Evolutionary conservation across 35 echinoderm and acorn worm genomes (phyloP), one percentile per base, ranked within the genome.

Genomic region (Stichopus chloronotus): DNA sequence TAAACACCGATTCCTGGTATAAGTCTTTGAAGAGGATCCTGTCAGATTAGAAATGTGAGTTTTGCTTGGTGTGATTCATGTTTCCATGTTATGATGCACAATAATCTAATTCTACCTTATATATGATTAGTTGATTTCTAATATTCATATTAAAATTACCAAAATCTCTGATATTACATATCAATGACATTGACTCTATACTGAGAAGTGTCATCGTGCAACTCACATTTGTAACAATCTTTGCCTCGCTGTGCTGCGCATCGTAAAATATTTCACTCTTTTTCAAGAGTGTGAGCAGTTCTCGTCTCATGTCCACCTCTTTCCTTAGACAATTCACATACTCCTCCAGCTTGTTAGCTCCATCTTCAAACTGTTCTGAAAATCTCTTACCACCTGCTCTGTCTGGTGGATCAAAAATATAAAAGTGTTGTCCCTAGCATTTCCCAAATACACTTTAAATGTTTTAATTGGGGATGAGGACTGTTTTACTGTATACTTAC

Each of bases 201-300:
- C 12, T 19, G 13, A 82, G 17, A 14, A 82, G 1, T 43, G 30
- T 43, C 30, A 43, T 43, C 0, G 30, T 43, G 30, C 17, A 23
- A 95, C 97, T 99, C 78, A 99, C 97, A 90, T 99, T 99, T 30
- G 97, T 93, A 72, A 99, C 97, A 83, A 99, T 99, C 81, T 94
- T 99, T 19, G 97, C 97, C 79, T 99, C 97, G 23, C 97, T 92
- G 79, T 83, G 92, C 93, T 99, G 97, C 14, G 97, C 97, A 22
- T 99, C 97, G 63, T 95, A 99, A 79, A 96, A 99, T 78, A 99
- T 94, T 83, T 96, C 97, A 92, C 97, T 96, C 78, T 99, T 96
- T 74, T 99, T 93, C 7, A 99, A 78, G 12, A 99, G 52, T 25
- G 93, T 93, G n/a, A 96, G n/a, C 7, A 99, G 95, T 57, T 94